A percentile compares a stretch with the other conserved stretches of the same genome.
Conservation (phyloP, 2,113 vertebrate genomes). For the Rana temporaria region DNA sequence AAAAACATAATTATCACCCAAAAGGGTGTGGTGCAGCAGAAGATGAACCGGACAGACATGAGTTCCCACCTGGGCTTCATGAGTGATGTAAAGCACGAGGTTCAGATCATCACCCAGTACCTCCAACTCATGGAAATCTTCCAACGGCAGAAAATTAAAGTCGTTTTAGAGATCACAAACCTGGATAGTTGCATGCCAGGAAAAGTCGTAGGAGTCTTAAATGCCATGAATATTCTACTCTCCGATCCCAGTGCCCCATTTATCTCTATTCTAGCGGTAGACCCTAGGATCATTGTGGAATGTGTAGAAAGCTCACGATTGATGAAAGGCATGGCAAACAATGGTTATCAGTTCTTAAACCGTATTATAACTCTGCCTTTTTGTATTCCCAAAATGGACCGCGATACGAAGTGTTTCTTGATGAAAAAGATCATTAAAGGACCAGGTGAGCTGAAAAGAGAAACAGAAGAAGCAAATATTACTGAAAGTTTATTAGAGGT, state of each 20-base stretch:
- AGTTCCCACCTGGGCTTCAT: slow-evolving; percentile 81
- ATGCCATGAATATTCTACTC: slow-evolving; percentile 81
- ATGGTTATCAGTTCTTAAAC: slow-evolving; percentile 73
- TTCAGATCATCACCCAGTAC: slow-evolving; percentile 74
- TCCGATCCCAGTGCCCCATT: slow-evolving; percentile 79
- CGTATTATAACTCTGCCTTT: slow-evolving; percentile 79
- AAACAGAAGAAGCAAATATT: background rate
- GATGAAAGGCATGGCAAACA: slow-evolving; percentile 68
- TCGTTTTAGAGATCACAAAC: slow-evolving; percentile 79
- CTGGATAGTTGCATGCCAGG: slow-evolving; percentile 76
- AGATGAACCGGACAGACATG: slow-evolving; percentile 74
- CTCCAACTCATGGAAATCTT: slow-evolving; percentile 81
- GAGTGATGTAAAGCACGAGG: slow-evolving; percentile 79
- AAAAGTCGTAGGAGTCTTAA: slow-evolving; percentile 76
- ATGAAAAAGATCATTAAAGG: slow-evolving; percentile 62
- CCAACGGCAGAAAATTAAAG: slow-evolving; percentile 74
- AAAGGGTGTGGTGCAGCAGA: slow-evolving; percentile 68
- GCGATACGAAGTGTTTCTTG: slow-evolving; percentile 67
- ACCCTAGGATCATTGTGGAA: slow-evolving; percentile 75
- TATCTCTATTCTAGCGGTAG: slow-evolving; percentile 79
- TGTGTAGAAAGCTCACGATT: slow-evolving; percentile 74
- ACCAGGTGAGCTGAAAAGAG: background rate
- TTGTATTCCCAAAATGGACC: slow-evolving; percentile 73
- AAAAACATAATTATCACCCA: slow-evolving; percentile 75
- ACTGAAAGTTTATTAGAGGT: background rate